phyloP scores from a whole-genome alignment of 2,888 invertebrate species.

The Lasiommata megera region DNA sequence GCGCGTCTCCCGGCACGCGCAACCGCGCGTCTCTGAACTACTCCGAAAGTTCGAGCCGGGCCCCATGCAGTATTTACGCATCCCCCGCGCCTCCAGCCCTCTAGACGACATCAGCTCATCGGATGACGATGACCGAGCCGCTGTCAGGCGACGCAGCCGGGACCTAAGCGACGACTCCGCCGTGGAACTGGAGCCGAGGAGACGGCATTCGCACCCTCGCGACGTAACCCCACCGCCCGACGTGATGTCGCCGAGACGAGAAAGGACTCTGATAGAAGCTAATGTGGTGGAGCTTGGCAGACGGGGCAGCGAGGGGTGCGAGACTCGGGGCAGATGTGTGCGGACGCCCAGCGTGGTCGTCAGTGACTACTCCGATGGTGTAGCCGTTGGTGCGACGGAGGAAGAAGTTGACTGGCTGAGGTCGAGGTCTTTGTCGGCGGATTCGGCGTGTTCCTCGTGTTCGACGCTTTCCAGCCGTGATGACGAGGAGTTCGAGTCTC shows the following conservation, averaged over 20 bases:
- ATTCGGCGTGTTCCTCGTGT: slow-evolving; percentile 88
- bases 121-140: slow-evolving; percentile 74
- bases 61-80: slow-evolving; percentile 75
- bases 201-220: slow-evolving; percentile 67
- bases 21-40: slow-evolving; percentile 70
- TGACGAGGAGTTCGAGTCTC: slow-evolving; percentile 80
- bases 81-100: slow-evolving; percentile 66
- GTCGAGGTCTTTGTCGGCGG: slow-evolving; percentile 79
- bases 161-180: slow-evolving; percentile 80
- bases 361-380: slow-evolving; percentile 91
- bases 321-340: slow-evolving; percentile 82
- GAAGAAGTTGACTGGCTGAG: slow-evolving; percentile 73
- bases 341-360: slow-evolving; percentile 93
- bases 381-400: slow-evolving; percentile 68
- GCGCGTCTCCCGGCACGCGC: slow-evolving; percentile 61
- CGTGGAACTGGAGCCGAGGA: slow-evolving; percentile 76
- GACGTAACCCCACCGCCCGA: slow-evolving; percentile 67
- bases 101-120: slow-evolving; percentile 71
- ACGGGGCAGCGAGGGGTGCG: slow-evolving; percentile 72
- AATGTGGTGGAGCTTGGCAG: slow-evolving; percentile 80
- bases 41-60: slow-evolving; percentile 68
- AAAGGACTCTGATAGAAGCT: slow-evolving; percentile 74
- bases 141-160: slow-evolving; percentile 69
- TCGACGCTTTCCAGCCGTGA: slow-evolving; percentile 88
- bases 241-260: slow-evolving; percentile 64